A percentile compares a stretch with the other conserved stretches of the same genome.
phyloP scores from a whole-genome alignment of 2,797 vertebrate species.

The Nyctibius grandis region DNA sequence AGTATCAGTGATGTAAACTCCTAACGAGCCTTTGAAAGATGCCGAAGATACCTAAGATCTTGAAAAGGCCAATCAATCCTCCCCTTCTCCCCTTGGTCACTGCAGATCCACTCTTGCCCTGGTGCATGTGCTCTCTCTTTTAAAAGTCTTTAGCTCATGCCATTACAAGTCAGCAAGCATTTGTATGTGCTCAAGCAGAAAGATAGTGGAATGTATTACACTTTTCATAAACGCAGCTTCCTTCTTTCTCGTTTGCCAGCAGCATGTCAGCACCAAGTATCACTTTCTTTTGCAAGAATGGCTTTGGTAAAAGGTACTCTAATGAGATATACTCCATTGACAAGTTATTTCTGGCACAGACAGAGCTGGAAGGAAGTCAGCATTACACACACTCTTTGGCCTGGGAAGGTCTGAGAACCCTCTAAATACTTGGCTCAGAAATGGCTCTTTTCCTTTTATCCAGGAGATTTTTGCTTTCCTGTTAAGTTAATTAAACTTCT shows the following conservation, averaged over 20 bases:
- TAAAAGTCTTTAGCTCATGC: neutral
- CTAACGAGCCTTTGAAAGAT: neutral
- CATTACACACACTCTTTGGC: conserved; percentile 38
- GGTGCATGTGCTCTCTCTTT: neutral
- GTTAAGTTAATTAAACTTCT: conserved; percentile 58
- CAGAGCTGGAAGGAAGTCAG: conserved; percentile 60
- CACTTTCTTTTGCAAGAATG: conserved; percentile 11
- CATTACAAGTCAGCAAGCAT: neutral
- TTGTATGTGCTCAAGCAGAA: neutral
- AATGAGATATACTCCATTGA: conserved; percentile 21
- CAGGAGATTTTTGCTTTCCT: conserved; percentile 53
- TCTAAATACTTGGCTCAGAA: conserved; percentile 58
- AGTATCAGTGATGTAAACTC: neutral
- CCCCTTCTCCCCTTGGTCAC: neutral
- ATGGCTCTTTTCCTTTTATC: conserved; percentile 45
- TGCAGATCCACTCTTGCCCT: neutral
- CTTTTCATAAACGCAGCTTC: neutral
- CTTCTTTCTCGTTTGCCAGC: neutral
- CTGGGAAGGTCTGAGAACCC: conserved; percentile 54
- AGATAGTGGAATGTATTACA: neutral
- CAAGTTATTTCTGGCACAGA: conserved; percentile 62
- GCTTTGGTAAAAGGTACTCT: conserved; percentile 26
- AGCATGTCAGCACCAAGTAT: neutral
- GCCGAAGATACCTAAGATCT: neutral
- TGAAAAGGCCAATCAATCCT: neutral